Base-by-base conservation (phyloP, 2,113 vertebrate species). In the Pomatostomus ruficeps region DNA sequence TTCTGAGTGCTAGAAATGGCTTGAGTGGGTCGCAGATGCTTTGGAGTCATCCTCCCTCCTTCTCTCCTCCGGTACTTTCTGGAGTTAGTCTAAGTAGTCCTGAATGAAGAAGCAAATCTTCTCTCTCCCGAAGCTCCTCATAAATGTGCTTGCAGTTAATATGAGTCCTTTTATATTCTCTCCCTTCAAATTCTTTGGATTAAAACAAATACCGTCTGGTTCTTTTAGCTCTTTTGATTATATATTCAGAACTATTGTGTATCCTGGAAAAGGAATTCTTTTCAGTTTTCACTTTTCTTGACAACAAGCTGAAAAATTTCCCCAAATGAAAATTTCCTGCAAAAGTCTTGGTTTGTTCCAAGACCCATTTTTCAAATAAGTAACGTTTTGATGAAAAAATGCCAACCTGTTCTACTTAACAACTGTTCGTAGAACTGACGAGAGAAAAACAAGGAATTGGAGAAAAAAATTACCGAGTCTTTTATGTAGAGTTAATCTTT, bases 151-250 rank as follows among this genome's bases (percentile, higher is more conserved):
- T 97, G 94, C 84, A 95, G 95, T 96, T 97, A 97, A 97, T 97
- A 97, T 72, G 96, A 97, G 94, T 96, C 96, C 96, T 97, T 97
- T 97, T 97, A 97, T 97, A 97, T 97, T 97, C 96, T 95, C 96
- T 95, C 83, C 72, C 21, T 95, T 96, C 95, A 94, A 86, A 93
- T 96, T 96, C 95, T 96, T 97, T 97, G 96, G 94, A 96, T 97
- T 96, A 96, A 96, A 96, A 93, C 94, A 96, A 97, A 96, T 95
- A 96, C 94, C 93, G 93, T 96, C 91, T 96, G 95, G 88, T 97
- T 96, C 95, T 95, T 94, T 91, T 97, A 96, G 93, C 95, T 97
- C 95, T 94, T 96, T 96, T 93, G 96, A 97, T 96, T 97, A 94
- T 96, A 96, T 96, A 96, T 96, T 96, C 93, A 95, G 92, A 95